Percentiles rank a stretch among this genome's conserved stretches.
These are phyloP conservation scores for Euzetes globulus DNA, from an alignment of 2,888 invertebrate genomes.

Conservation along the genomic window DNA sequence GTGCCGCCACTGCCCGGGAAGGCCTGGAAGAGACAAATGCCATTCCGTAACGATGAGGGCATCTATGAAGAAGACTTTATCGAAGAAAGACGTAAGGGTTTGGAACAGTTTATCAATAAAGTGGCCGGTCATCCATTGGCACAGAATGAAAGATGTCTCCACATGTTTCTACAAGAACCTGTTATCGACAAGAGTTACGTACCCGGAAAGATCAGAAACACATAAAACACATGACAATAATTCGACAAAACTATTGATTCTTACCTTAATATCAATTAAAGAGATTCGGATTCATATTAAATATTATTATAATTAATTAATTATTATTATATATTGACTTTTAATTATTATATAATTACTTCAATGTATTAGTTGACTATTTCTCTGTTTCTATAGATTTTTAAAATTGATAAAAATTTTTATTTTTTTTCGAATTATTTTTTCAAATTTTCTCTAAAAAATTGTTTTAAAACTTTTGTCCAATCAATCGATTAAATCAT, in stretches of 20 bases:
- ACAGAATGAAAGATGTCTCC: slow-evolving; percentile 69
- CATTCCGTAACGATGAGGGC: slow-evolving; percentile 96
- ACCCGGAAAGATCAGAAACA: slow-evolving; percentile 96
- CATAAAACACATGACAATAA: slow-evolving; percentile 48
- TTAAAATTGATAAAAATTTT: too few species aligned
- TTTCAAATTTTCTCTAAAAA: too few species aligned
- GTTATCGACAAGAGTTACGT: slow-evolving; percentile 98
- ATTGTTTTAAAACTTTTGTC: too few species aligned
- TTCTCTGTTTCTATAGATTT: too few species aligned
- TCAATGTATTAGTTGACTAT: too few species aligned
- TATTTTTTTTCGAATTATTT: too few species aligned
- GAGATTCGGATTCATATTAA: neutral
- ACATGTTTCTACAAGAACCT: slow-evolving; percentile 97
- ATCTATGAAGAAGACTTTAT: slow-evolving; percentile 99
- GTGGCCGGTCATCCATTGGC: slow-evolving; percentile 56
- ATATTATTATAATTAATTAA: neutral
- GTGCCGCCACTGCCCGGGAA: slow-evolving; percentile 39
- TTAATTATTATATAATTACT: too few species aligned
- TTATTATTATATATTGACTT: neutral
- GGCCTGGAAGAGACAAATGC: slow-evolving; percentile 95
- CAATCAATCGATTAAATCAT: neutral
- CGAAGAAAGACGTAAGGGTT: slow-evolving; percentile 90
- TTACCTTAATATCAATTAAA: neutral
- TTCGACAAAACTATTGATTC: neutral
- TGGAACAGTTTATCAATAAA: slow-evolving; percentile 98